Evolutionary conservation across 2,113 vertebrate species (phyloP).

Genomic region (Micromys minutus): DNA sequence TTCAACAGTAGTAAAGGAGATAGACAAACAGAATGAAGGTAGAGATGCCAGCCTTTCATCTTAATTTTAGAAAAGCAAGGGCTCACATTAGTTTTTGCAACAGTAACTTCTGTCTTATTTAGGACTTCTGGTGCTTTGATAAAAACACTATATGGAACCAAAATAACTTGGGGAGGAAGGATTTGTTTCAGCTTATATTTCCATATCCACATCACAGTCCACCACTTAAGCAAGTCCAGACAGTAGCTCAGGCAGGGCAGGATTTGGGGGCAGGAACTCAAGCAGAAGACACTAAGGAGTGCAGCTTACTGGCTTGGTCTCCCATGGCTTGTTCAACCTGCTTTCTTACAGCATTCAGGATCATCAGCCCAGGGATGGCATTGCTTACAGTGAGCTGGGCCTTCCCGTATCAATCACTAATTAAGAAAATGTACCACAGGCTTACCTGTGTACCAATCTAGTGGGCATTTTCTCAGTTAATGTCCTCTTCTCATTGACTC

Average conservation of each 20-base stretch:
- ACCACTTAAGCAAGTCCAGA: background rate
- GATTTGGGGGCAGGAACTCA: background rate
- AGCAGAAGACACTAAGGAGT: background rate
- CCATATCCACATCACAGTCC: background rate
- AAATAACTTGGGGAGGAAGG: background rate
- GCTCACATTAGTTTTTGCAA: background rate
- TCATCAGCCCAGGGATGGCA: background rate
- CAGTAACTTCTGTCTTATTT: background rate
- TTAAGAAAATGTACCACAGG: background rate
- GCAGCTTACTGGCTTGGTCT: background rate
- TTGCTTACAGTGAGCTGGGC: background rate
- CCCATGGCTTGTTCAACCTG: background rate
- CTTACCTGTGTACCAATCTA: background rate
- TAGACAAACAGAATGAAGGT: background rate
- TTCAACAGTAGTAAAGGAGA: background rate
- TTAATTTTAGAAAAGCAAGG: background rate
- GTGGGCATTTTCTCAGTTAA: background rate
- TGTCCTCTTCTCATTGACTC: background rate
- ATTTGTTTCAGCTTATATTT: background rate
- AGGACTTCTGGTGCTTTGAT: background rate
- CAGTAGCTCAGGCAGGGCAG: background rate
- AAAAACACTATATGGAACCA: background rate
- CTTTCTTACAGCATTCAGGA: background rate
- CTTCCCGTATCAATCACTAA: background rate
- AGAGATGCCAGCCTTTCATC: background rate